phyloP scores from a whole-genome alignment of 2,113 vertebrate species.

The Acinonyx jubatus region DNA sequence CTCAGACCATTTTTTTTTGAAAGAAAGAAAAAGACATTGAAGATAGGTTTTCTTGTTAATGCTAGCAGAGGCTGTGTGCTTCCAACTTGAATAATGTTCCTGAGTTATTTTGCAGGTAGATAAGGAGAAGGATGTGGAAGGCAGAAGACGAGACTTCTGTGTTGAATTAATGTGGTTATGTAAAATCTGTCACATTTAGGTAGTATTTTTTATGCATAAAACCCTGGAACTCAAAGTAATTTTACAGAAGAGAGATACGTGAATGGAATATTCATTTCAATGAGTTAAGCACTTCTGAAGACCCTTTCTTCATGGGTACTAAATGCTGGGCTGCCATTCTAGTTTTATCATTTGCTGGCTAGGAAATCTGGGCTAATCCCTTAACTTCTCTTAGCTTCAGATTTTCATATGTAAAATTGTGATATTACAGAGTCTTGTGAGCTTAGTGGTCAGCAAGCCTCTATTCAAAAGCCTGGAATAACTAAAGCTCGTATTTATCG shows the following conservation, averaged over 20 bases:
- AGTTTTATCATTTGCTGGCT: neutral
- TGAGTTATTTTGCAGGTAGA: neutral
- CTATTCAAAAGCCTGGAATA: neutral
- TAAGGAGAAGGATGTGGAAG: neutral
- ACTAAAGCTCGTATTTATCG: neutral
- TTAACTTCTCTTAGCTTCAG: neutral
- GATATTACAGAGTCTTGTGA: neutral
- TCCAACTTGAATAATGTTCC: neutral
- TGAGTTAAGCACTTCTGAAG: neutral
- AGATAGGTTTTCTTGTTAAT: neutral
- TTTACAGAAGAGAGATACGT: slow-evolving; percentile 20
- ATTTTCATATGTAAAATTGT: neutral
- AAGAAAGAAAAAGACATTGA: neutral
- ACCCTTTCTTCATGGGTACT: neutral
- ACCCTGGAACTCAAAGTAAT: slow-evolving; percentile 51
- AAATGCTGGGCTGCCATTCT: neutral
- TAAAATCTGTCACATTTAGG: slow-evolving; percentile 54
- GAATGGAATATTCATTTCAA: slow-evolving; percentile 12
- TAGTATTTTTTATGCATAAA: slow-evolving; percentile 47
- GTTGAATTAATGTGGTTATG: slow-evolving; percentile 50
- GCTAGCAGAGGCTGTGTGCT: neutral
- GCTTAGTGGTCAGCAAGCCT: neutral
- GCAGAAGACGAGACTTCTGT: neutral
- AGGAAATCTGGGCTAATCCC: neutral
- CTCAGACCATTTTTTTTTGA: neutral